Evolutionary conservation across 2,113 vertebrate genomes (phyloP), one percentile per base, ranked within the genome.

Genomic region (Isurus oxyrinchus): DNA sequence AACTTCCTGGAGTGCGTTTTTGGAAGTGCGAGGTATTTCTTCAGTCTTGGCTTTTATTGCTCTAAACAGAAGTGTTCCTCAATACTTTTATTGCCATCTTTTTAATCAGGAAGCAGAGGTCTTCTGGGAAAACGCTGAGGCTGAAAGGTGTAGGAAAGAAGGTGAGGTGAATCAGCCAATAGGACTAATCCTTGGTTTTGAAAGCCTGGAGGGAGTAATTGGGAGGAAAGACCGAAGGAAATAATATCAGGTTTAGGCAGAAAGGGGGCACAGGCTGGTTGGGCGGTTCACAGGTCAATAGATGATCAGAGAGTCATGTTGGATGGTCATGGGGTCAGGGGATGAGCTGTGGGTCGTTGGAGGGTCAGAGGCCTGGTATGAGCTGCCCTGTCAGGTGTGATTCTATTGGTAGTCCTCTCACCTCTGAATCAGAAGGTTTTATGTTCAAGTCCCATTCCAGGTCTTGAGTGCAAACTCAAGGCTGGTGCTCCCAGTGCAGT

Each of bases 1-100:
- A 97, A 99, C 99, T 0, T 99, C 99, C 2, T 99, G 99, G 99
- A 99, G 99, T 95, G 98, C 99, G 86, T 99, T 99, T 96, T 97
- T 99, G 96, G 99, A 99, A 97, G 99, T 99, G 96, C 98, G 99
- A 98, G 99, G 99, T 99, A 97, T 96, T 96, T 53, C 87, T 8
- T 63, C 49, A 59, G 7, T 40, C 25, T 13, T 96, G 40, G 11
- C 7, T 63, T 19, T 96, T 21, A 67, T 84, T 35, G n/a, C 19
- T 27, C 5, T 7, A 96, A 94, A 25, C 55, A 2, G 40, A 31
- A 19, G 96, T 96, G 2, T 19, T 84, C 19, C 81, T 49, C 40
- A 44, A 21, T 6, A 0, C 40, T 21, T 40, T 84, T 44, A 4
- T 6, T 19, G 14, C 5, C 79, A 19, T 16, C 40, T 19, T 44